Evolutionary conservation across 2,888 invertebrate genomes (phyloP).

Genomic region (Neuroscelio doddi): DNA sequence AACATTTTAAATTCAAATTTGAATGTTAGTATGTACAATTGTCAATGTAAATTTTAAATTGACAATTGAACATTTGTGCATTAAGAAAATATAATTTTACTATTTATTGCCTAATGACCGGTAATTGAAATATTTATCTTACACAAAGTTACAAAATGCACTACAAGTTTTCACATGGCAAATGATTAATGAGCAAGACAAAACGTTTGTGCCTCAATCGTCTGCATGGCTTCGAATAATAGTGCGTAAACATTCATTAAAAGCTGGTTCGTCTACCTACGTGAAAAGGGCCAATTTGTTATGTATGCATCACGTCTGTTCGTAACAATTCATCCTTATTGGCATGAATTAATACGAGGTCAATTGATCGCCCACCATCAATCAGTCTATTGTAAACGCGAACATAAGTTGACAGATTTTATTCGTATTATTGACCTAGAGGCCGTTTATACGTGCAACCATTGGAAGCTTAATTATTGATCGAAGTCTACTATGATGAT

Average conservation of each 20-base stretch:
- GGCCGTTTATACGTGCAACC: constrained; percentile 54
- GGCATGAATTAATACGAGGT: constrained; percentile 66
- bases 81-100: too few relatives aligned
- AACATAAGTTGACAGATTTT: constrained; percentile 65
- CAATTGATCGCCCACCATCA: constrained; percentile 71
- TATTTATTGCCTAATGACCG: not conserved
- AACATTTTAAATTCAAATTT: too few relatives aligned
- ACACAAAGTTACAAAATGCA: not conserved
- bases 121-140: not conserved
- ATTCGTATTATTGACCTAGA: constrained; percentile 66
- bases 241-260: constrained; percentile 21
- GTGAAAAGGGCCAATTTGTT: constrained; percentile 55
- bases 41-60: too few relatives aligned
- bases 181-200: constrained; percentile 12
- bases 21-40: too few relatives aligned
- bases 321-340: constrained; percentile 68
- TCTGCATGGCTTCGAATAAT: constrained; percentile 8
- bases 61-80: too few relatives aligned
- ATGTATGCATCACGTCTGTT: constrained; percentile 65
- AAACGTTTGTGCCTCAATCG: constrained; percentile 12
- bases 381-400: constrained; percentile 60
- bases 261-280: constrained; percentile 17
- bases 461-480: constrained; percentile 55
- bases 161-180: too few relatives aligned
- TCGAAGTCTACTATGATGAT: constrained; percentile 43